These are phyloP conservation scores for Polymixis flavicincta DNA, from an alignment of 2,888 invertebrate species.

Conservation along the genomic window DNA sequence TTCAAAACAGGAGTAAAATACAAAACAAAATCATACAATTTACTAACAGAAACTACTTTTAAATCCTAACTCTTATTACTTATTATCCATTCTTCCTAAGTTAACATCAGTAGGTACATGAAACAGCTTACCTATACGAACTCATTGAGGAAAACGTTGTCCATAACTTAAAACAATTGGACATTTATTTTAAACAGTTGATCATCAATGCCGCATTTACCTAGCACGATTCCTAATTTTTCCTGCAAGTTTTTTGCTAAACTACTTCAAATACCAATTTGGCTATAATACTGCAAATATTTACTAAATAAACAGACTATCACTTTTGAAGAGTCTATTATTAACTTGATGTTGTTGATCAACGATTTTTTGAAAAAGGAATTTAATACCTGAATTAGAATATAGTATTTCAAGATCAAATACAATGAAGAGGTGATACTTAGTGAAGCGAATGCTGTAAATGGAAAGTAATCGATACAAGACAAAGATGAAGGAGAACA, in stretches of 20 bases:
- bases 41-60: not conserved
- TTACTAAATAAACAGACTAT: constrained; percentile 24
- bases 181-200: constrained; percentile 20
- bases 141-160: constrained; percentile 43
- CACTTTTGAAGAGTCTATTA: not conserved
- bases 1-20: not conserved
- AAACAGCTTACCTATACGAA: constrained; percentile 1
- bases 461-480: not conserved
- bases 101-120: not conserved
- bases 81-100: constrained; percentile 2
- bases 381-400: constrained; percentile 1
- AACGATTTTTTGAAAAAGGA: not conserved
- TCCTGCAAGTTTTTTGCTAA: not conserved
- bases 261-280: constrained; percentile 1
- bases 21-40: not conserved
- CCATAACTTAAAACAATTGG: constrained; percentile 52
- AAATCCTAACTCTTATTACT: constrained; percentile 1
- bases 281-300: constrained; percentile 12
- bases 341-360: not conserved
- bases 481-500: not conserved
- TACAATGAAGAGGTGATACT: not conserved
- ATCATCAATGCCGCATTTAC: not conserved
- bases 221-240: constrained; percentile 11
- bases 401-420: not conserved
- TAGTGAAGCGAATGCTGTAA: not conserved